Evolutionary conservation across 1,140 invertebrate genomes (phyloP), one percentile per base, ranked within the genome.

Genomic region (Nasonia longicornis): DNA sequence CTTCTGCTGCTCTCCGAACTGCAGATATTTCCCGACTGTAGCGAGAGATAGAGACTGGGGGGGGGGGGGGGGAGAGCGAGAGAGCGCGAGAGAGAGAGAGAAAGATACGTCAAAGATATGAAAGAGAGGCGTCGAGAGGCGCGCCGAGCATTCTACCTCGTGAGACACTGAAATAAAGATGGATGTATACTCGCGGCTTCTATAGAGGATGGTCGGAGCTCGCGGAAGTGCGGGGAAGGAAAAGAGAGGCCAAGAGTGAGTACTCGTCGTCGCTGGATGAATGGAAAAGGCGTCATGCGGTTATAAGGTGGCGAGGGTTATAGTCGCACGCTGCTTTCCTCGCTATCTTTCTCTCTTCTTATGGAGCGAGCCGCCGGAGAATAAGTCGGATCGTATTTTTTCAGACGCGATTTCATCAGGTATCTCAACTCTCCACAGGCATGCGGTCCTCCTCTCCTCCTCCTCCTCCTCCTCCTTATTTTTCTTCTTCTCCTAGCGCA

Each of bases 341-440:
- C 12, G 7, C 75, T 67, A 26, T 67, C 75, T 67, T 20, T 63
- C 48, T 66, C 75, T 66, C 14, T 22, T 64, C 31, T 29, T 45
- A 77, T 67, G 29, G 6, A 77, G 64, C 12, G 16, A 58, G 45
- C 12, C 0, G 31, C 11, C 12, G 12, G 31, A 38, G 20, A 7
- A n/a, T 38, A 22, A 76, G 20, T 3, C 14, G 14, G 86, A 89
- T 89, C 86, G 87, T 89, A 89, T 89, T 89, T 89, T 48, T 89
- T 88, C 87, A 88, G 87, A 89, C 87, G 87, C 87, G 89, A 89
- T 89, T 89, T 89, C 85, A 84, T 85, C 84, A 85, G 84, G 86
- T 88, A 89, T 89, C 86, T 88, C 84, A 64, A 63, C 85, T 85
- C 84, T 85, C 63, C 22, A 26, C 26, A 26, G 58, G 58, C 14